Percentiles rank a stretch among this genome's conserved stretches.
Evolutionary conservation across 2,113 vertebrate species (phyloP).

Genomic region (Archocentrus centrarchus): DNA sequence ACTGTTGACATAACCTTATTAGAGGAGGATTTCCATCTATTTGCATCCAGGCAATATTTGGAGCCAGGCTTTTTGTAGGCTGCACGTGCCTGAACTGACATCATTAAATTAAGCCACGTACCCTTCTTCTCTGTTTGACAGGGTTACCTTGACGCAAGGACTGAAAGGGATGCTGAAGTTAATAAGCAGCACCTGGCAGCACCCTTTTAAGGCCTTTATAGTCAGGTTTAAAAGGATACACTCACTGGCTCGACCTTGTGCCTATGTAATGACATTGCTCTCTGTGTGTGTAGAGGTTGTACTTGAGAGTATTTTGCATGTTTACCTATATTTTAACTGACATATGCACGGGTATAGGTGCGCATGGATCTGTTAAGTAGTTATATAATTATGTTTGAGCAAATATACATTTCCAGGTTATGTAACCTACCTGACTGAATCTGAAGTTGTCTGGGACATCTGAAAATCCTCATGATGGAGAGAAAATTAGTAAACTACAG

Average conservation of each 20-base stretch:
- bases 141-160: neutral
- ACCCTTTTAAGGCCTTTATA: neutral
- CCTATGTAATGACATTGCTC: neutral
- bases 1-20: constrained; percentile 18
- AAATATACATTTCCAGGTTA: neutral
- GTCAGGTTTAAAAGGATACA: neutral
- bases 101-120: neutral
- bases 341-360: neutral
- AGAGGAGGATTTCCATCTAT: constrained; percentile 44
- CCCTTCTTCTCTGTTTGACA: neutral
- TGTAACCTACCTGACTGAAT: neutral
- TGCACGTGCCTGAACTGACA: neutral
- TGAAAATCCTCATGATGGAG: neutral
- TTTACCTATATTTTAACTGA: too few species aligned
- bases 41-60: constrained; percentile 45
- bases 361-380: neutral
- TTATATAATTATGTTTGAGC: neutral
- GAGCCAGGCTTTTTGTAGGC: neutral
- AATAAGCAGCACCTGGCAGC: neutral
- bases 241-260: neutral
- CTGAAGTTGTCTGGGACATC: neutral
- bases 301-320: too few species aligned
- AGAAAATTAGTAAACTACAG: neutral
- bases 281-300: neutral
- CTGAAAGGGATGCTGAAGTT: neutral